phyloP scores from a whole-genome alignment of 2,888 invertebrate species.

The Augochlorella aurata region DNA sequence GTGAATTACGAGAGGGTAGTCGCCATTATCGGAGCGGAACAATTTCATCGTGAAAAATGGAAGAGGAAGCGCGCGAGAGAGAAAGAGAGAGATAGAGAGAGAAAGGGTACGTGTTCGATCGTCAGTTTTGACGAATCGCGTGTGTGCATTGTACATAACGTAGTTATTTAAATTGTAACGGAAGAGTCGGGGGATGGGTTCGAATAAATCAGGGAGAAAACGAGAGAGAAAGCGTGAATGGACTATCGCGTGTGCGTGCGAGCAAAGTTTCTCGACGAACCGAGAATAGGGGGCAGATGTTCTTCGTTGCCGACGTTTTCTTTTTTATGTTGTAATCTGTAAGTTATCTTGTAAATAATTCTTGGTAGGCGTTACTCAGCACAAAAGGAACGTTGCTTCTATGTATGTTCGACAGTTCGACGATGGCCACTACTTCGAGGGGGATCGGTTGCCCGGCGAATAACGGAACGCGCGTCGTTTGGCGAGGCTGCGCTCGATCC shows the following conservation, averaged over 20 bases:
- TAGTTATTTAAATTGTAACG: constrained; percentile 72
- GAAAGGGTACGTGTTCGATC: constrained; percentile 45
- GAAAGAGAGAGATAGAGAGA: too few relatives aligned
- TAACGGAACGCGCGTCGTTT: constrained; percentile 19
- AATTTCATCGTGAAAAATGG: constrained; percentile 19
- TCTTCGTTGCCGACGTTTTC: constrained; percentile 39
- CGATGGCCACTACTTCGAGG: not conserved
- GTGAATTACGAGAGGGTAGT: constrained; percentile 8
- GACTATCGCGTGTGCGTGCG: constrained; percentile 12
- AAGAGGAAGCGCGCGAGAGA: not conserved
- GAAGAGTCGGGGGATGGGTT: constrained; percentile 10
- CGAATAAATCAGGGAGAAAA: constrained; percentile 9
- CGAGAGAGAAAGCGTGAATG: constrained; percentile 10
- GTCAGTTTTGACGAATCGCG: constrained; percentile 52
- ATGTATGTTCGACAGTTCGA: not conserved
- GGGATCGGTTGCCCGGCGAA: constrained; percentile 1
- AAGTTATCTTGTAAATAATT: constrained; percentile 52
- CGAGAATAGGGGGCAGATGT: not conserved
- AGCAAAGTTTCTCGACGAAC: constrained; percentile 22
- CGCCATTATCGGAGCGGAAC: not conserved
- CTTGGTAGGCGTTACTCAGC: constrained; percentile 31
- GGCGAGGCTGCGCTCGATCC: constrained; percentile 55
- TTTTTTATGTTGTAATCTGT: constrained; percentile 37
- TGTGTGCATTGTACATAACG: constrained; percentile 76
- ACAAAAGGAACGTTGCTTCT: constrained; percentile 39